These are phyloP conservation scores for Epinotia ramella DNA, from an alignment of 2,888 invertebrate species.

Conservation along the genomic window DNA sequence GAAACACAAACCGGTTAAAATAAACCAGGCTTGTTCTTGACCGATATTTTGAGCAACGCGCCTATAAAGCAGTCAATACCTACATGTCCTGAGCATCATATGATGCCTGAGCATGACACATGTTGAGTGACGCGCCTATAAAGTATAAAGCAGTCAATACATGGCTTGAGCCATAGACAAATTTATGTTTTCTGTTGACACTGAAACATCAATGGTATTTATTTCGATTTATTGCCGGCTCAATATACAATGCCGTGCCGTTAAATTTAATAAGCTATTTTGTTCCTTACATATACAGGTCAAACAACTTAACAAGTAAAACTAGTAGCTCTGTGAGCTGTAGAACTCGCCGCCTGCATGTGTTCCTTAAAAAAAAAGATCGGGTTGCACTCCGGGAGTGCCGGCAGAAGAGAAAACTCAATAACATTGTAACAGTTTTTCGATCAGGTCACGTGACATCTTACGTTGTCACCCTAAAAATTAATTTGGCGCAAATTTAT, in stretches of 20 bases:
- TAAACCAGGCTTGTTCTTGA: slow-evolving; percentile 36
- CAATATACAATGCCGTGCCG: neutral
- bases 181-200: slow-evolving; percentile 14
- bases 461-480: too few relatives aligned
- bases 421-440: too few relatives aligned
- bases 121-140: slow-evolving; percentile 35
- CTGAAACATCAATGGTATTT: neutral
- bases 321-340: too few relatives aligned
- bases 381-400: too few relatives aligned
- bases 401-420: too few relatives aligned
- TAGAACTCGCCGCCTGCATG: too few relatives aligned
- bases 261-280: neutral
- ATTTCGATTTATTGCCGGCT: neutral
- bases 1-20: slow-evolving; percentile 39
- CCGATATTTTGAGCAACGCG: slow-evolving; percentile 37
- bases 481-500: too few relatives aligned
- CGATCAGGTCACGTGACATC: too few relatives aligned
- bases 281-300: too few relatives aligned
- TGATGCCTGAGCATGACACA: too few relatives aligned
- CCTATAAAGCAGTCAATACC: slow-evolving; percentile 33
- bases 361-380: too few relatives aligned
- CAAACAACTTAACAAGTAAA: too few relatives aligned
- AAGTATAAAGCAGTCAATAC: slow-evolving; percentile 29
- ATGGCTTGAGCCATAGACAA: slow-evolving; percentile 26
- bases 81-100: slow-evolving; percentile 29